Evolutionary conservation across 2,888 invertebrate species (phyloP), one percentile per base, ranked within the genome.

Genomic region (Ophion obscuratus): DNA sequence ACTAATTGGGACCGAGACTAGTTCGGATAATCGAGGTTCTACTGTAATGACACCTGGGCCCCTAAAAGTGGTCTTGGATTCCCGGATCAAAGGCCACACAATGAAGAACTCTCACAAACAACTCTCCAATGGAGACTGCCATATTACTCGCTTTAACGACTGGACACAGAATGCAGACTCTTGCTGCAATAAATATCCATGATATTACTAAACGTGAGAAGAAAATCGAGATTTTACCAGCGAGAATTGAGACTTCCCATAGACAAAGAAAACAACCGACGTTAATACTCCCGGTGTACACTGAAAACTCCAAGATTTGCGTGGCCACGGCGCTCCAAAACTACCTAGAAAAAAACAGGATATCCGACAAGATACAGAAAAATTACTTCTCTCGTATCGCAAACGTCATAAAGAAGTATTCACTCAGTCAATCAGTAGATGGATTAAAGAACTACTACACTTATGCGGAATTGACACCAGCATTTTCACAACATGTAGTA

Each of bases 21-120:
- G n/a, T n/a, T n/a, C n/a, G n/a, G n/a, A n/a, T n/a, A n/a, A n/a
- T n/a, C n/a, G n/a, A n/a, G n/a, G n/a, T n/a, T n/a, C n/a, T n/a
- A n/a, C n/a, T n/a, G n/a, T n/a, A 81, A 90, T 53, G 24, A 57
- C 5, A 90, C 84, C 0, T 92, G 91, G 91, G 88, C 92, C 71
- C 88, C 90, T 6, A 47, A 73, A n/a, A 31, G 81, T 3, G 53
- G 78, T 0, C n/a, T 85, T 77, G 36, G 66, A 7, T 77, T 76
- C 17, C 27, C 66, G 9, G 36, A 31, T 11, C 47, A 31, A 11
- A 67, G 53, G 76, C 10, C 14, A 4, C 53, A 31, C 6, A 40
- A 61, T 36, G 36, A 73, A 44, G 11, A 44, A 44, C 44, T 44
- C 10, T 44, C 44, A 10, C 44, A 44, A 44, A 31, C 4, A 31